Base-by-base conservation (phyloP, 2,797 vertebrate species). In the Chelon labrosus region DNA sequence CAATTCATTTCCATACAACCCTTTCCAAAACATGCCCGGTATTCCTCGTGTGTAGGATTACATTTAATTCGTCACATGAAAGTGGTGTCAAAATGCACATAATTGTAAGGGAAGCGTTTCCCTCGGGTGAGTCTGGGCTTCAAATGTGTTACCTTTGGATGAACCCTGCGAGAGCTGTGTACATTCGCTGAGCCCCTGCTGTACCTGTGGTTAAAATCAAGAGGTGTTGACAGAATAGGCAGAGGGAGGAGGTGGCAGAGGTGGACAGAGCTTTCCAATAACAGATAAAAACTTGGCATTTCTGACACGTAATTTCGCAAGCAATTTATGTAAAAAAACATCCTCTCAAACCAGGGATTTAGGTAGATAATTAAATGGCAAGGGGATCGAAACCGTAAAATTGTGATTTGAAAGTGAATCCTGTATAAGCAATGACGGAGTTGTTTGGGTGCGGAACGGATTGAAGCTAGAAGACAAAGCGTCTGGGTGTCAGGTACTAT, bases 61-160 rank as follows among this genome's bases (percentile, higher is more conserved):
- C 75, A 66, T 88, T 88, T 63, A 82, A 82, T 73, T 72, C 74
- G 14, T 54, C 42, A 70, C 90, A 85, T 83, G 84, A 84, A 85
- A 85, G 75, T 22, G 70, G 56, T 83, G 89, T 89, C 82, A 84
- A 57, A 88, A 88, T 82, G 67, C 73, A 25, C 51, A 54, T 77
- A 81, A 83, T 83, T 27, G 60, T 44, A 60, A 70, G 73, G 75
- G 57, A 86, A 70, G 83, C 31, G 75, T 65, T 77, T 85, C 90
- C 88, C 85, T 76, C 59, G 73, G 85, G 89, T 76, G 77, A 62
- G 79, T 85, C 80, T 85, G 82, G 82, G 77, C 88, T 92, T 92
- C 88, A 88, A 80, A 88, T 83, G 88, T 73, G 86, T 90, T 91
- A 90, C 91, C 91, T 91, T 74, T 86, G 88, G 89, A 88, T 91